phyloP scores from a whole-genome alignment of 2,113 vertebrate genomes.

The Dendropsophus ebraccatus region DNA sequence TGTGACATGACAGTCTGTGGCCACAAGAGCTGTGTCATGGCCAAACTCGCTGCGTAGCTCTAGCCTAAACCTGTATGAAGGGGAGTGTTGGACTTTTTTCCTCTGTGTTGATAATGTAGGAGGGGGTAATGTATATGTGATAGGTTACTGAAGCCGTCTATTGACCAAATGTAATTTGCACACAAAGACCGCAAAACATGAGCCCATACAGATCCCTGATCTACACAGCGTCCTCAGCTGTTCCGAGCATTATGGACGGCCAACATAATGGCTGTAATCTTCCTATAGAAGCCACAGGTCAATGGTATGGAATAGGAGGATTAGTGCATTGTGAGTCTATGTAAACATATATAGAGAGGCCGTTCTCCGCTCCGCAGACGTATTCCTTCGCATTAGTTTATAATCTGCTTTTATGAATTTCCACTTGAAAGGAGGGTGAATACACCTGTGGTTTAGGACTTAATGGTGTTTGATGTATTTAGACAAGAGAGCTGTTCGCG shows the following conservation, averaged over 20 bases:
- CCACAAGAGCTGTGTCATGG: too few relatives aligned
- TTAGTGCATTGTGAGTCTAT: not conserved
- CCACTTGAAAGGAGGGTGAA: not conserved
- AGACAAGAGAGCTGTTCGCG: too few relatives aligned
- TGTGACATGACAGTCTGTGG: too few relatives aligned
- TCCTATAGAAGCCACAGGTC: not conserved
- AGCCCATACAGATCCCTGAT: not conserved
- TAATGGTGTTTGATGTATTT: too few relatives aligned
- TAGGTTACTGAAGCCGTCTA: not conserved
- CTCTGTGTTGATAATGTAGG: too few relatives aligned
- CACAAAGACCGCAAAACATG: not conserved
- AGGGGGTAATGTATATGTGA: not conserved
- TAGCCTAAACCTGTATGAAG: too few relatives aligned
- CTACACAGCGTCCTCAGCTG: not conserved
- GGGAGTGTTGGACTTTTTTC: too few relatives aligned
- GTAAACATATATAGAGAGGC: not conserved
- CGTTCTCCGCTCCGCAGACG: too few relatives aligned
- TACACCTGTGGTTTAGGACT: not conserved
- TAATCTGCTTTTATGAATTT: not conserved
- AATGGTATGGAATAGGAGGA: not conserved
- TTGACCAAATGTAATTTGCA: not conserved
- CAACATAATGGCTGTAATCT: not conserved
- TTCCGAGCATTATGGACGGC: not conserved
- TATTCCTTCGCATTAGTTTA: not conserved
- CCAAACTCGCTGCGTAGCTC: too few relatives aligned